A percentile compares a stretch with the other conserved stretches of the same genome.
phyloP scores from a whole-genome alignment of 2,797 vertebrate species.

The Acanthurus tractus region DNA sequence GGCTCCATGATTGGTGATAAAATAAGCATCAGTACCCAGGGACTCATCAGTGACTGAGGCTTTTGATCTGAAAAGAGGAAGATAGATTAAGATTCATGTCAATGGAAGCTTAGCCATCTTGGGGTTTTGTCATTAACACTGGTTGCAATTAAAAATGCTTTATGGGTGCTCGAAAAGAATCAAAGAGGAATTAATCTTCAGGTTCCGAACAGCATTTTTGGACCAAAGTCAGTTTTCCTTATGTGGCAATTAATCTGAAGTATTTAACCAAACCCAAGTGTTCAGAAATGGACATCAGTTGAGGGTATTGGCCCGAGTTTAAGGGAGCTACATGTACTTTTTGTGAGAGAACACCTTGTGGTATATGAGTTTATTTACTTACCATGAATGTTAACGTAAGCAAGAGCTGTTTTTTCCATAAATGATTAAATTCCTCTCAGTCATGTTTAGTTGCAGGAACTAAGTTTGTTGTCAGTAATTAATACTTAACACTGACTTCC shows the following conservation, averaged over 20 bases:
- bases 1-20: conserved; percentile 59
- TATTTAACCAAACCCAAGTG: conserved; percentile 18
- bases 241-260: conserved; percentile 20
- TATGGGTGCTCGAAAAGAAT: conserved; percentile 32
- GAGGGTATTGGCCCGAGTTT: not conserved
- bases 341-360: not conserved
- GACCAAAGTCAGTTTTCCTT: conserved; percentile 25
- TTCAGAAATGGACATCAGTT: not conserved
- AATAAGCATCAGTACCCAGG: conserved; percentile 43
- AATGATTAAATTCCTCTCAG: not conserved
- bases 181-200: conserved; percentile 42
- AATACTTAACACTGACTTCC: conserved; percentile 16
- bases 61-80: conserved; percentile 49
- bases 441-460: not conserved
- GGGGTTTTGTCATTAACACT: conserved; percentile 58
- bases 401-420: not conserved
- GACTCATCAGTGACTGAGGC: conserved; percentile 45
- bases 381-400: not conserved
- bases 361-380: conserved; percentile 1
- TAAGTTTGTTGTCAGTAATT: not conserved
- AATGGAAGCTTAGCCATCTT: conserved; percentile 13
- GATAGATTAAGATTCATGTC: conserved; percentile 52
- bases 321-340: not conserved
- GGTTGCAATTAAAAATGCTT: conserved; percentile 55
- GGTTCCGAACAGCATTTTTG: conserved; percentile 11